These are phyloP conservation scores for Passerculus sandwichensis DNA, from an alignment of 2,797 vertebrate genomes.

Conservation along the genomic window DNA sequence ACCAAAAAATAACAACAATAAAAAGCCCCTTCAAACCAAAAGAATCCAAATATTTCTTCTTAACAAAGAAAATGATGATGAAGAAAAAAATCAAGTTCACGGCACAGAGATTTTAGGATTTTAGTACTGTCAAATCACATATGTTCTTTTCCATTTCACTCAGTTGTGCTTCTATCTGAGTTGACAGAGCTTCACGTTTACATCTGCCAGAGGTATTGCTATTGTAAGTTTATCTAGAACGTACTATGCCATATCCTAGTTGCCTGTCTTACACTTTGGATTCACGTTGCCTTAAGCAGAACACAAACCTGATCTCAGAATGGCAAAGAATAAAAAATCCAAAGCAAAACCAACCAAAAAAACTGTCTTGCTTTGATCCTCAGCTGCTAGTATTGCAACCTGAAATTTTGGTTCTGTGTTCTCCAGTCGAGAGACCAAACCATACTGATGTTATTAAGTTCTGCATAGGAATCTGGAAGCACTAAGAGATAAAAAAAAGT, in stretches of 20 bases:
- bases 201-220: neutral
- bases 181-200: slow-evolving; percentile 17
- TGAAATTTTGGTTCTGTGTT: neutral
- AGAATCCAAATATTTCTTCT: neutral
- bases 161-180: neutral
- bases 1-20: neutral
- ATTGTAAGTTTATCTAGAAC: neutral
- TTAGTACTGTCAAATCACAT: slow-evolving; percentile 30
- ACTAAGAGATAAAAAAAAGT: neutral
- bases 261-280: neutral
- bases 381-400: neutral
- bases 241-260: neutral
- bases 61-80: neutral
- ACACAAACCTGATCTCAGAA: slow-evolving; percentile 5
- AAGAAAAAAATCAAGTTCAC: neutral
- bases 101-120: neutral
- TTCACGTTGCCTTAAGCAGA: slow-evolving; percentile 2
- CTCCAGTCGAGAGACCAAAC: neutral
- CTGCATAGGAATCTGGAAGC: neutral
- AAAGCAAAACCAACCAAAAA: neutral
- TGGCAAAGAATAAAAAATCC: neutral
- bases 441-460: neutral
- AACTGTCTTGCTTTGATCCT: neutral
- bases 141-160: slow-evolving; percentile 3
- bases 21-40: neutral